Evolutionary conservation across 1,140 invertebrate genomes (phyloP).

Genomic region (Thrips palmi): DNA sequence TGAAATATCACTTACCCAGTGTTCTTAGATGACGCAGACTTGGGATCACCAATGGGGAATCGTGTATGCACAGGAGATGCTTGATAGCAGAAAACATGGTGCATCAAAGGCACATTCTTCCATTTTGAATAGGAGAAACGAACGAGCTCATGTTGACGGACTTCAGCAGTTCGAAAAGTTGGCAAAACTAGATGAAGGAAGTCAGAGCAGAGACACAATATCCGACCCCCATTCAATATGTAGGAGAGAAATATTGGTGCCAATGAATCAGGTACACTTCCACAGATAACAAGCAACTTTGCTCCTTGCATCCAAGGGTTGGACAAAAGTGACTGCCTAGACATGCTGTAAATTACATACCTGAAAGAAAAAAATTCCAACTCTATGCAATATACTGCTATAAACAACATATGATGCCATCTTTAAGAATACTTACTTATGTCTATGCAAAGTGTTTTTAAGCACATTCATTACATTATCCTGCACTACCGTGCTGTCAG

Average conservation of each 20-base stretch:
- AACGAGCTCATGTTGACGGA: constrained; percentile 61
- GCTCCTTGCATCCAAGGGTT: constrained; percentile 53
- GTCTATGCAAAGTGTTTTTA: constrained; percentile 41
- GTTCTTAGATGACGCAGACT: too few species aligned
- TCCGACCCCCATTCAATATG: constrained; percentile 46
- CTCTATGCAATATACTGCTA: constrained; percentile 3
- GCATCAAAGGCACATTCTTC: constrained; percentile 65
- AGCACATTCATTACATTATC: constrained; percentile 50
- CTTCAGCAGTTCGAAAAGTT: constrained; percentile 63
- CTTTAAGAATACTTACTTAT: constrained; percentile 32
- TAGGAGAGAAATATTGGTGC: constrained; percentile 49
- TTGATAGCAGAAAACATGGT: constrained; percentile 74
- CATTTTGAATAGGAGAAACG: constrained; percentile 65
- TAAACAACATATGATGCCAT: background rate
- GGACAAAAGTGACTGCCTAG: constrained; percentile 33
- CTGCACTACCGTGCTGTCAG: constrained; percentile 49
- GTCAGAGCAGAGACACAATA: constrained; percentile 71
- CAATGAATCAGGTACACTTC: constrained; percentile 41
- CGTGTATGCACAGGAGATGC: constrained; percentile 59
- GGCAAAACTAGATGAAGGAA: constrained; percentile 54
- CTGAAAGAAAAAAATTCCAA: constrained; percentile 24
- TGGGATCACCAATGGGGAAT: constrained; percentile 47
- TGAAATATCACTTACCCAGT: constrained; percentile 10
- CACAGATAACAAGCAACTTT: constrained; percentile 55
- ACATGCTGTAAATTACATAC: constrained; percentile 56